Conservation (phyloP, 2,113 vertebrate genomes). For the Megaceryle torquata region DNA sequence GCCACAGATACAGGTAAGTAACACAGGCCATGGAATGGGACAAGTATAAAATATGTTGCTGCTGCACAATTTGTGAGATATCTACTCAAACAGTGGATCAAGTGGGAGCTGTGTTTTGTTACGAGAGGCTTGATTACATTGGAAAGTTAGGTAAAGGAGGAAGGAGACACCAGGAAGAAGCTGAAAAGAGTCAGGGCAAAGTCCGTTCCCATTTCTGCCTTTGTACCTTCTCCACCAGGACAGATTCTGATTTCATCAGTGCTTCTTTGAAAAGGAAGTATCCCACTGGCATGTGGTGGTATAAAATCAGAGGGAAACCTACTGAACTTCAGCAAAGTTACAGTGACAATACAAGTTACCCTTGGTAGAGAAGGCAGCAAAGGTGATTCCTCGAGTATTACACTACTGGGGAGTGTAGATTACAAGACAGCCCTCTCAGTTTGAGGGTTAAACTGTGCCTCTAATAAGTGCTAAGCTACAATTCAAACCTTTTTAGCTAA, state of each 20-base stretch:
- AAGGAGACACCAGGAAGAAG: neutral
- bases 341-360: neutral
- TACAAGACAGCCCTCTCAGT: neutral
- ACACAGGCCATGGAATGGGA: neutral
- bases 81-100: neutral
- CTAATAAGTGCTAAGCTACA: neutral
- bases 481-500: constrained; percentile 19
- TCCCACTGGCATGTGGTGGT: neutral
- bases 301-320: neutral
- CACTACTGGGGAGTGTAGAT: neutral
- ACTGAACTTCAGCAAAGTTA: neutral
- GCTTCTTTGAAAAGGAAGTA: neutral
- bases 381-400: neutral
- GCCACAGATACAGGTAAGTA: neutral
- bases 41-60: neutral
- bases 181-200: neutral
- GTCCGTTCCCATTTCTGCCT: neutral
- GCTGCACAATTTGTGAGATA: neutral
- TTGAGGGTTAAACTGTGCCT: neutral
- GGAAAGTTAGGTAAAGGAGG: neutral
- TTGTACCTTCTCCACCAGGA: neutral
- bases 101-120: neutral
- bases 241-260: neutral
- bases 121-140: neutral
- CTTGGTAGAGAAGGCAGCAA: neutral